phyloP scores from a whole-genome alignment of 2,797 vertebrate species.

The Clarias platycephalus region DNA sequence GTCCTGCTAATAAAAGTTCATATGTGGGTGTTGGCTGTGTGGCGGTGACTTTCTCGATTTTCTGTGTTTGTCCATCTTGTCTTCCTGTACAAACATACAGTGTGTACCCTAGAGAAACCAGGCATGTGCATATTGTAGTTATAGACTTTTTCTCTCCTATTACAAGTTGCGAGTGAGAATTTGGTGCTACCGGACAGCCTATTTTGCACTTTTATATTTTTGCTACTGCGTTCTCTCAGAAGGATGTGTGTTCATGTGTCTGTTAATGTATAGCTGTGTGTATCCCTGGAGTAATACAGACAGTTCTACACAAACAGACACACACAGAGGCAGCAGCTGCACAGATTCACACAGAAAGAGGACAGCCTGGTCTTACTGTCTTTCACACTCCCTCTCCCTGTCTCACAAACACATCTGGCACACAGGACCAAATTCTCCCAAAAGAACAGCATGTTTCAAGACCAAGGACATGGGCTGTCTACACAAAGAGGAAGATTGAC shows the following conservation, averaged over 20 bases:
- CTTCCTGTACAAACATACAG: conserved; percentile 22
- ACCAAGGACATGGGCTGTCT: conserved; percentile 51
- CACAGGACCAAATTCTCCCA: conserved; percentile 48
- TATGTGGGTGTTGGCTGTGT: conserved; percentile 47
- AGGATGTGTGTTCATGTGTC: neutral
- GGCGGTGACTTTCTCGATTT: conserved; percentile 29
- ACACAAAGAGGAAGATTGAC: conserved; percentile 36
- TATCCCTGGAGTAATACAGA: conserved; percentile 21
- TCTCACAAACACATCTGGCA: conserved; percentile 46
- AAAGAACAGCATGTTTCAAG: conserved; percentile 49
- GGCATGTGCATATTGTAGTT: conserved; percentile 16
- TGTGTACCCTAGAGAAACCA: neutral
- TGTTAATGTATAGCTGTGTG: conserved; percentile 13
- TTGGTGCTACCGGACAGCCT: neutral
- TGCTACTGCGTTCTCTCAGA: conserved; percentile 25
- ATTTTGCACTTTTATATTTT: neutral
- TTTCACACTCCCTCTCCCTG: conserved; percentile 20
- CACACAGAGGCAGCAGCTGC: conserved; percentile 34
- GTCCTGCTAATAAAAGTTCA: conserved; percentile 42
- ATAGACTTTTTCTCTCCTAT: conserved; percentile 6
- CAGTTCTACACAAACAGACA: conserved; percentile 34
- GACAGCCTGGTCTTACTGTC: conserved; percentile 36
- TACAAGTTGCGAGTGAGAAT: neutral
- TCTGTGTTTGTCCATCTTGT: conserved; percentile 21
- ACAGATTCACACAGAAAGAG: conserved; percentile 46